These are phyloP conservation scores for Ormyrus nitidulus DNA, from an alignment of 2,888 invertebrate genomes.

Conservation along the genomic window DNA sequence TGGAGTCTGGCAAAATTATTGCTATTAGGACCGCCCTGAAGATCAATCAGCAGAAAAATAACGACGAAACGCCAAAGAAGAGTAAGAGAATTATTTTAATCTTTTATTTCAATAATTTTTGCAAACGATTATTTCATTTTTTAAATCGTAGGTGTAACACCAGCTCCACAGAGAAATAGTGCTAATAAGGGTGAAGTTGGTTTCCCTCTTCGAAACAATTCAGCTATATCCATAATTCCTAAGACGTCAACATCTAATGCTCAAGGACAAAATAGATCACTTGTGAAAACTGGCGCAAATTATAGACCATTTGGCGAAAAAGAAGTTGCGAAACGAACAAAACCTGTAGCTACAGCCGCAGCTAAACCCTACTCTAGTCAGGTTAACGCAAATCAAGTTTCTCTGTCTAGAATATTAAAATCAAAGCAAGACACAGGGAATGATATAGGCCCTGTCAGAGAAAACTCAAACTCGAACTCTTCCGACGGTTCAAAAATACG, in stretches of 20 bases:
- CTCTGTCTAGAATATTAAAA: constrained; percentile 69
- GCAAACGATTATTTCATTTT: not conserved
- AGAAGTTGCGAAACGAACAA: constrained; percentile 67
- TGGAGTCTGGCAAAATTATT: constrained; percentile 95
- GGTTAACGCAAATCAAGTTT: constrained; percentile 70
- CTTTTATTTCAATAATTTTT: not conserved
- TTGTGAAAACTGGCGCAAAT: constrained; percentile 61
- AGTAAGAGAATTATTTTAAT: constrained; percentile 60
- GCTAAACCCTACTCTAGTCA: constrained; percentile 72
- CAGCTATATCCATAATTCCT: constrained; percentile 75
- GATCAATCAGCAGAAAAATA: constrained; percentile 78
- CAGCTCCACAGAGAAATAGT: constrained; percentile 35
- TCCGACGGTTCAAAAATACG: constrained; percentile 70
- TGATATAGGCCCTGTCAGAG: constrained; percentile 70
- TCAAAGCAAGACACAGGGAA: constrained; percentile 62
- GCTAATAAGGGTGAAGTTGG: constrained; percentile 66
- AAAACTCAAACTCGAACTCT: constrained; percentile 70
- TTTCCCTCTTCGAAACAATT: constrained; percentile 73
- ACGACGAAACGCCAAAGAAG: constrained; percentile 74
- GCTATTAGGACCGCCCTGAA: constrained; percentile 90
- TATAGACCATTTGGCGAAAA: constrained; percentile 71
- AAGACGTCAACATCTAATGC: constrained; percentile 64
- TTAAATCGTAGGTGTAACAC: constrained; percentile 23
- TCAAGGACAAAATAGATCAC: constrained; percentile 62
- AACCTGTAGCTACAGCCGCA: constrained; percentile 70